Conservation (phyloP, 2,888 invertebrate genomes). For the Drosophila hamatofila region DNA sequence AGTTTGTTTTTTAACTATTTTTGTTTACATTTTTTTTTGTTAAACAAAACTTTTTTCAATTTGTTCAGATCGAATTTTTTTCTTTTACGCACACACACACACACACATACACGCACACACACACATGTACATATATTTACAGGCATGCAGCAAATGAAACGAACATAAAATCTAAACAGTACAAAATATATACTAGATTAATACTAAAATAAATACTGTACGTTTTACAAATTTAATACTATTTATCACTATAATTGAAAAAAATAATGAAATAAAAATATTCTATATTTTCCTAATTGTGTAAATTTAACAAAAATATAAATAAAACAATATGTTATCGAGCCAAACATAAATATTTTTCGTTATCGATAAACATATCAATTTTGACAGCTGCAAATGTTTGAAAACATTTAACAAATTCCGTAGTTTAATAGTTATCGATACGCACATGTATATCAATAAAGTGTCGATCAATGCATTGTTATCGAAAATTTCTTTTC, state of each 20-base stretch:
- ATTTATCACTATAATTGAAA: background rate
- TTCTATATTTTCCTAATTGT: no score
- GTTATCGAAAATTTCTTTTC: background rate
- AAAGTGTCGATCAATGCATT: background rate
- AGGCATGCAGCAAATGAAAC: constrained; percentile 24
- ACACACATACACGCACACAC: background rate
- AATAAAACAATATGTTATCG: background rate
- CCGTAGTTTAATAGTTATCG: background rate
- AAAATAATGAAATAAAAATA: background rate
- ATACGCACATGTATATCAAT: background rate
- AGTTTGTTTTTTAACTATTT: constrained; percentile 10
- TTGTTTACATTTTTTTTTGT: constrained; percentile 24
- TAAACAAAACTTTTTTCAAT: constrained; percentile 36
- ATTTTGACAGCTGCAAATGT: background rate
- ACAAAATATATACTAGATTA: constrained; percentile 8
- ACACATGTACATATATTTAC: background rate
- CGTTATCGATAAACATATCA: background rate
- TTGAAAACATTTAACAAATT: background rate
- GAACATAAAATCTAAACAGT: background rate
- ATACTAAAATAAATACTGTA: constrained; percentile 1
- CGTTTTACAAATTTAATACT: background rate
- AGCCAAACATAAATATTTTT: background rate
- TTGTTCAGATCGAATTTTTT: constrained; percentile 31
- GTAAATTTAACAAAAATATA: no score
- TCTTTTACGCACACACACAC: constrained; percentile 8